Conservation (phyloP, 1,140 invertebrate species). For the Camponotus pennsylvanicus region DNA sequence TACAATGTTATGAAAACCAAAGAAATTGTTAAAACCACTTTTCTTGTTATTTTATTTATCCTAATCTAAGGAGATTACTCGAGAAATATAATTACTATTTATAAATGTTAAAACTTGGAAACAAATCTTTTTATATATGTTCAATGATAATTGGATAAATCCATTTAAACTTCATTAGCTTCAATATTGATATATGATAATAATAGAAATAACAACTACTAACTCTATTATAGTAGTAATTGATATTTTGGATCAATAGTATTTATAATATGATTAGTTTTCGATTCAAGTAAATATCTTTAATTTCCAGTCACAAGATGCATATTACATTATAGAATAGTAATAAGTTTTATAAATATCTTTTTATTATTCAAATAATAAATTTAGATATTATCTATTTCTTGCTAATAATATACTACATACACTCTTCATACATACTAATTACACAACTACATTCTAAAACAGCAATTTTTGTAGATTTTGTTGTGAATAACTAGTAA, state of each 20-base stretch:
- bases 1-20: conserved; percentile 45
- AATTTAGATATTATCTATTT: conserved; percentile 6
- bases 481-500: not conserved
- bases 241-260: conserved; percentile 2
- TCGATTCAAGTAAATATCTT: not conserved
- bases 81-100: conserved; percentile 16
- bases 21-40: conserved; percentile 49
- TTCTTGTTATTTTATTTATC: conserved; percentile 42
- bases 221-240: conserved; percentile 22
- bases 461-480: conserved; percentile 14
- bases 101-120: not conserved
- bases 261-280: not conserved
- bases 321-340: not conserved
- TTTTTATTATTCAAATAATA: conserved; percentile 20
- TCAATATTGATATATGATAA: conserved; percentile 24
- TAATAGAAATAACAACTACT: conserved; percentile 37
- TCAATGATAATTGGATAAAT: conserved; percentile 25
- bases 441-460: conserved; percentile 30
- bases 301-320: conserved; percentile 11
- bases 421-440: not conserved
- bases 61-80: not conserved
- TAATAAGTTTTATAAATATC: conserved; percentile 21
- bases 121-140: not conserved
- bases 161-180: conserved; percentile 41
- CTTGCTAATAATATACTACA: conserved; percentile 20